Conservation (phyloP, 2,888 invertebrate species). For the Orchestes rusci region DNA sequence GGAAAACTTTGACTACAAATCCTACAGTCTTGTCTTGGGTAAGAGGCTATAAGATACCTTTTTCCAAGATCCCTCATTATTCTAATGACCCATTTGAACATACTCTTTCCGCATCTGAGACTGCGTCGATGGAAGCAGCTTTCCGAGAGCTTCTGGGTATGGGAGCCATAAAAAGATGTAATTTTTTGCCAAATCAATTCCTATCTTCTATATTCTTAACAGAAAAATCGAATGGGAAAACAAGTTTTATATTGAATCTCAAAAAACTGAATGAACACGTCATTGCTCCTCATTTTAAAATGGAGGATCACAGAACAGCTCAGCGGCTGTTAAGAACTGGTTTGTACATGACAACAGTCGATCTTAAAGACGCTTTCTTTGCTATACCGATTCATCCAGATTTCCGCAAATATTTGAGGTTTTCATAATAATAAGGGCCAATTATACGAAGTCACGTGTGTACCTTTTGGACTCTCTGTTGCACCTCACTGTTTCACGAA, state of each 20-base stretch:
- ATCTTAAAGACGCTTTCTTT: constrained; percentile 28
- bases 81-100: no score
- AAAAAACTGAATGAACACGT: constrained; percentile 27
- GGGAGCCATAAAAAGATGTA: constrained; percentile 6
- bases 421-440: constrained; percentile 23
- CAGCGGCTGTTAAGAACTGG: constrained; percentile 24
- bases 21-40: constrained; percentile 12
- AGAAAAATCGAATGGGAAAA: constrained; percentile 21
- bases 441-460: constrained; percentile 27
- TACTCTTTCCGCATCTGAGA: no score
- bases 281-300: constrained; percentile 28
- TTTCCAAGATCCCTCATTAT: no score
- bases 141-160: constrained; percentile 1
- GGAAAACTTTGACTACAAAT: constrained; percentile 9
- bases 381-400: constrained; percentile 25
- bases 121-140: not conserved
- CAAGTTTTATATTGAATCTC: constrained; percentile 27
- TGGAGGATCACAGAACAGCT: constrained; percentile 28
- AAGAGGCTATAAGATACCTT: constrained; percentile 7
- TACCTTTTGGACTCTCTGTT: constrained; percentile 28
- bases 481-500: constrained; percentile 31
- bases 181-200: constrained; percentile 16
- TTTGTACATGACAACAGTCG: no score
- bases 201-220: constrained; percentile 25
- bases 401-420: constrained; percentile 28